These are phyloP conservation scores for Acromyrmex echinatior DNA, from an alignment of 1,140 invertebrate genomes.

Conservation along the genomic window DNA sequence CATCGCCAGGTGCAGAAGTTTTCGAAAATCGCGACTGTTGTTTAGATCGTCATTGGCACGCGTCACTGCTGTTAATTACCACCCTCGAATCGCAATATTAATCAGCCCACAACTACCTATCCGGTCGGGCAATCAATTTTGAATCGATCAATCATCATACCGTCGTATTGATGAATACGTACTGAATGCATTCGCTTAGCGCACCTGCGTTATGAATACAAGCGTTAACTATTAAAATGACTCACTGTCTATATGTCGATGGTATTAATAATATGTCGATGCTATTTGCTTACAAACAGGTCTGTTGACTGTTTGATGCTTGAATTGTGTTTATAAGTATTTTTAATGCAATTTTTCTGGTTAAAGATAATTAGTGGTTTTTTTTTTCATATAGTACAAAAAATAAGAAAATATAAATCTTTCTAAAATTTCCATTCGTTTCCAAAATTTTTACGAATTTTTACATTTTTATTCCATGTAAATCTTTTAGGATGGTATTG, in stretches of 20 bases:
- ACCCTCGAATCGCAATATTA: slow-evolving; percentile 61
- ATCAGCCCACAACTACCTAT: slow-evolving; percentile 53
- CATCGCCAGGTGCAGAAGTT: slow-evolving; percentile 11
- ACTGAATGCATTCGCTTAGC: slow-evolving; percentile 26
- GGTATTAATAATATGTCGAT: slow-evolving; percentile 20
- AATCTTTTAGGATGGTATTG: neutral
- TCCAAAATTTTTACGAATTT: neutral
- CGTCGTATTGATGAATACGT: slow-evolving; percentile 52
- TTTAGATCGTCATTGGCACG: slow-evolving; percentile 47
- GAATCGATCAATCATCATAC: slow-evolving; percentile 69
- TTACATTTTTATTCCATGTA: neutral
- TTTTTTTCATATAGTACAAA: neutral
- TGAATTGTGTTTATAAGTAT: neutral
- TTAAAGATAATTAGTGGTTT: neutral
- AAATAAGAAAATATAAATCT: neutral
- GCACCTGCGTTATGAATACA: neutral
- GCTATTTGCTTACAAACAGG: neutral
- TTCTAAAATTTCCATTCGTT: neutral
- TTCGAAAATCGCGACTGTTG: slow-evolving; percentile 12
- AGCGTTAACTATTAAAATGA: slow-evolving; percentile 48
- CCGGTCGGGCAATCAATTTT: slow-evolving; percentile 53
- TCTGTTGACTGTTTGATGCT: neutral
- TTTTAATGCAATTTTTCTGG: neutral
- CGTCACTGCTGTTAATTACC: slow-evolving; percentile 64
- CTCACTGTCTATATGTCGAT: slow-evolving; percentile 23